Percentiles rank a stretch among this genome's conserved stretches.
phyloP scores from a whole-genome alignment of 2,113 vertebrate species.

The Platysternon megacephalum region DNA sequence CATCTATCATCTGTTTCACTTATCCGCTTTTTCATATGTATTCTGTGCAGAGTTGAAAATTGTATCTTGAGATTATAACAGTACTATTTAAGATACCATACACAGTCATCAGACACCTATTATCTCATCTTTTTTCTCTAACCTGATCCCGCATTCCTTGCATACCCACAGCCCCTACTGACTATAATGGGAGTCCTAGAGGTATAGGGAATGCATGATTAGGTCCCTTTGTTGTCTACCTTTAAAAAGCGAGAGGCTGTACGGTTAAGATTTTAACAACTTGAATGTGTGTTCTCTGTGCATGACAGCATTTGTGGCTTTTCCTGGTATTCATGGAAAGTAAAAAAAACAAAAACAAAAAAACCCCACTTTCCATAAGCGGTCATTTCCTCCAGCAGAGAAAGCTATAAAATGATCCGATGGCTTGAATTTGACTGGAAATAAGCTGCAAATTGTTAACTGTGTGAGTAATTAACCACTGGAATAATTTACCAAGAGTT shows the following conservation, averaged over 20 bases:
- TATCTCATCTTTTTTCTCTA: conserved; percentile 35
- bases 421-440: background rate
- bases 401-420: background rate
- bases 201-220: conserved; percentile 21
- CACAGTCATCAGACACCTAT: background rate
- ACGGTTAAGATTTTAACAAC: conserved; percentile 1
- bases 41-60: background rate
- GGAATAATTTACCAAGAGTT: background rate
- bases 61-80: background rate
- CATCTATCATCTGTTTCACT: background rate
- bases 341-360: background rate
- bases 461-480: background rate
- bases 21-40: background rate
- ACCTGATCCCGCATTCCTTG: background rate
- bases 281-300: conserved; percentile 18
- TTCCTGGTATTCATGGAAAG: conserved; percentile 30
- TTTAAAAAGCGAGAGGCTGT: conserved; percentile 34
- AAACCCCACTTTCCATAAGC: background rate
- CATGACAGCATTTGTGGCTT: conserved; percentile 48
- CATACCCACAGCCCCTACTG: background rate
- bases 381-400: background rate
- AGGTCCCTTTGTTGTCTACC: background rate
- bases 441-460: background rate
- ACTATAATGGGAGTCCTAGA: background rate
- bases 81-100: background rate